Evolutionary conservation across 2,888 invertebrate genomes (phyloP).

Genomic region (Hetaerina titia): DNA sequence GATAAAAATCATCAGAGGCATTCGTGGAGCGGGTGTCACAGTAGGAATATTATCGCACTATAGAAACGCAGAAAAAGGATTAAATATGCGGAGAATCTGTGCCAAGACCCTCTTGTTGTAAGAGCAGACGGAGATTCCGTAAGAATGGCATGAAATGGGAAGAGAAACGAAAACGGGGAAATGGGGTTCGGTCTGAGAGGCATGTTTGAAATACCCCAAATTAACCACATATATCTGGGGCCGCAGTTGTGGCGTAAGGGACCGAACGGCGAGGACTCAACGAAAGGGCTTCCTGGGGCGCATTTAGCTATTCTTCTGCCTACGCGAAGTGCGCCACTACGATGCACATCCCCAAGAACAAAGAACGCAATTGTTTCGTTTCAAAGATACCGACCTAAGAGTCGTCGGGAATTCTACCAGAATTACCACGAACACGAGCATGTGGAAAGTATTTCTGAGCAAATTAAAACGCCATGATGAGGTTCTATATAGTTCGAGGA

Average conservation of each 20-base stretch:
- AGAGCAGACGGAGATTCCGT: background rate
- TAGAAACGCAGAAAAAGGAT: background rate
- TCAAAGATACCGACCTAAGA: background rate
- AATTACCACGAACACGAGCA: background rate
- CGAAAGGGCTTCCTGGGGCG: background rate
- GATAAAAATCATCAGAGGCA: background rate
- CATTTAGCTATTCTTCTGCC: background rate
- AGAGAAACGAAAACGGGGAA: background rate
- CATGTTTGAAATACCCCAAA: slow-evolving; percentile 24
- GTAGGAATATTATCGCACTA: background rate
- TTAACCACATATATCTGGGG: background rate
- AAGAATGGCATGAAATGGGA: slow-evolving; percentile 15
- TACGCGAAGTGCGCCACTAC: background rate
- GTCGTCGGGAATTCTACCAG: background rate
- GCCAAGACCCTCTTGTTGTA: background rate
- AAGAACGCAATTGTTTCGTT: background rate
- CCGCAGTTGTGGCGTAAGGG: background rate
- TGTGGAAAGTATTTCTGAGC: background rate
- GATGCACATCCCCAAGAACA: background rate
- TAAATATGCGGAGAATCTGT: background rate
- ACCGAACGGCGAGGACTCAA: background rate
- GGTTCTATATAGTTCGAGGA: background rate
- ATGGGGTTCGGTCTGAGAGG: background rate
- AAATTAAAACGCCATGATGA: background rate
- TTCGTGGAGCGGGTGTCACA: background rate